These are phyloP conservation scores for Plutomurus gul DNA, from an alignment of 1,140 invertebrate species.

Conservation along the genomic window DNA sequence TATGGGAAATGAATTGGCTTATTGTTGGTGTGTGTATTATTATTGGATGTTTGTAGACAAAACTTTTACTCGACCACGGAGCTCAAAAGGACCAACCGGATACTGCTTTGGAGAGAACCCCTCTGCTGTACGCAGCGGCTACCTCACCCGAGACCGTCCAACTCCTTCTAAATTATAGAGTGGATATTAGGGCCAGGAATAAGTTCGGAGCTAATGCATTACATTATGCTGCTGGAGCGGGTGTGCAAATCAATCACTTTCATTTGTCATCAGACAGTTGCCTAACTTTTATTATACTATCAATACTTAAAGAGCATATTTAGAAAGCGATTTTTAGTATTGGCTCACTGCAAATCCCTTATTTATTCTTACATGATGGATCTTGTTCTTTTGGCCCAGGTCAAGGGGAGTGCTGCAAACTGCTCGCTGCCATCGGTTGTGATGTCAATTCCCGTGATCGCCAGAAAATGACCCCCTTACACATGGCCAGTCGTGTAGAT, in stretches of 20 bases:
- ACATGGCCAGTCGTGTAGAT: conserved; percentile 51
- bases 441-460: conserved; percentile 52
- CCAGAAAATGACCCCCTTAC: conserved; percentile 53
- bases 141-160: conserved; percentile 49
- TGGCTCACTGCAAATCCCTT: too few species aligned
- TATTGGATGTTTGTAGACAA: conserved; percentile 34
- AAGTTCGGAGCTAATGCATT: conserved; percentile 52
- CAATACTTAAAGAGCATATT: too few species aligned
- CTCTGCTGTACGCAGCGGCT: conserved; percentile 50
- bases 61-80: conserved; percentile 49
- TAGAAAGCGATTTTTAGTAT: too few species aligned
- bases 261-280: not conserved
- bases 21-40: not conserved
- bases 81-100: conserved; percentile 54
- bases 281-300: too few species aligned
- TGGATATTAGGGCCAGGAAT: conserved; percentile 49
- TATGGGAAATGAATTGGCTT: not conserved
- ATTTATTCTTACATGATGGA: too few species aligned
- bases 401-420: conserved; percentile 50
- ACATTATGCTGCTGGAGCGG: conserved; percentile 53
- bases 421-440: conserved; percentile 47
- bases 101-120: conserved; percentile 49
- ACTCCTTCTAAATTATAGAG: conserved; percentile 47
- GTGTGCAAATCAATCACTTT: conserved; percentile 32
- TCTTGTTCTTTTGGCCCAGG: conserved; percentile 31